Percentiles rank a stretch among this genome's conserved stretches.
Evolutionary conservation across 1,140 invertebrate genomes (phyloP).

Genomic region (Agraylea sexmaculata): DNA sequence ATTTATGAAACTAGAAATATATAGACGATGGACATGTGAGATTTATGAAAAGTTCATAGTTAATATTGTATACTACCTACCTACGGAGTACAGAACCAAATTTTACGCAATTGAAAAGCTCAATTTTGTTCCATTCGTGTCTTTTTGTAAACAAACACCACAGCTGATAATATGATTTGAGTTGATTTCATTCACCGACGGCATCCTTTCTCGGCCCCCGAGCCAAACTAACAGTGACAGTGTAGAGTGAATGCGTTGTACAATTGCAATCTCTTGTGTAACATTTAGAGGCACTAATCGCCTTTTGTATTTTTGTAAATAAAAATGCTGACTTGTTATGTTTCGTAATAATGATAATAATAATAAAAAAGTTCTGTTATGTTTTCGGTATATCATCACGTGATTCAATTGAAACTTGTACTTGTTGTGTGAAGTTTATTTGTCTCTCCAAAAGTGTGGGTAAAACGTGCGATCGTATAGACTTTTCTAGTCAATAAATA

Average conservation of each 20-base stretch:
- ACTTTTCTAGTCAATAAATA: slow-evolving; percentile 20
- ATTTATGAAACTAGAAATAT: slow-evolving; percentile 22
- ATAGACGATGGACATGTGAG: slow-evolving; percentile 19
- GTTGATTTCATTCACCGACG: neutral
- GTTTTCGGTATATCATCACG: too few species aligned
- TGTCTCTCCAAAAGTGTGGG: too few species aligned
- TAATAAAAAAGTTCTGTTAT: too few species aligned
- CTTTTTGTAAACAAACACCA: neutral
- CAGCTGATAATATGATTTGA: neutral
- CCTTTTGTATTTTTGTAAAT: slow-evolving; percentile 23
- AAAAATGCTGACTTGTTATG: slow-evolving; percentile 21
- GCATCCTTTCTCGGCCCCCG: neutral
- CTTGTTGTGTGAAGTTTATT: too few species aligned
- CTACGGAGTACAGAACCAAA: slow-evolving; percentile 20
- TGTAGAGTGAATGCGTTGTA: slow-evolving; percentile 16
- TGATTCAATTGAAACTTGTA: too few species aligned
- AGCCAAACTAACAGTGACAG: neutral
- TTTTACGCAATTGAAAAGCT: slow-evolving; percentile 15
- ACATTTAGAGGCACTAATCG: slow-evolving; percentile 17
- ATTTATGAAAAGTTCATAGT: slow-evolving; percentile 14
- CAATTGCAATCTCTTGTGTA: slow-evolving; percentile 10
- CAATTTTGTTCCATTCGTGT: slow-evolving; percentile 10
- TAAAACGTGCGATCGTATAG: too few species aligned
- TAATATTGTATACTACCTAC: slow-evolving; percentile 1
- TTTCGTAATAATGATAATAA: slow-evolving; percentile 20